Evolutionary conservation across 2,113 vertebrate species (phyloP), one percentile per base, ranked within the genome.

Genomic region (Terrapene triunguis): DNA sequence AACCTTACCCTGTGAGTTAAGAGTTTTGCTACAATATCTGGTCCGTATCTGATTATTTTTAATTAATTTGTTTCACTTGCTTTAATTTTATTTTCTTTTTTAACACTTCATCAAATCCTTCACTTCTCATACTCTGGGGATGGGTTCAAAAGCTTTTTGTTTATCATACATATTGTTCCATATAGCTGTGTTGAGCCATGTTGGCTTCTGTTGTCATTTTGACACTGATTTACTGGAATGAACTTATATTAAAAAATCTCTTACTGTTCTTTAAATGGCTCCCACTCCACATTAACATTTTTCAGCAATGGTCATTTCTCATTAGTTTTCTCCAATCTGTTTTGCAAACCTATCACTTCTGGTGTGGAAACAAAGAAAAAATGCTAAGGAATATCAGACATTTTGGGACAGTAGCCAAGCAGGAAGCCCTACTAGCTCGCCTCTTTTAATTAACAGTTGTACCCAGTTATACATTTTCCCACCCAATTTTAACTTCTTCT

Each of bases 201-300:
- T 80, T 97, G 95, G 92, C 90, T 96, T 90, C 91, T 95, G 95
- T 97, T 98, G 97, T 98, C 98, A 98, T 97, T 97, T 98, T 98
- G 98, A 98, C 91, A 96, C 94, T 98, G 97, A 98, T 98, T 97
- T 98, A 95, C 90, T 97, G 95, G 88, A 97, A 98, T 96, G 97
- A 98, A 97, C 91, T 96, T 95, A 72, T 5, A 90, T 83, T 90
- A 94, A 97, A 97, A 97, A 96, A 59, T 97, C 83, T 25, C 5
- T 80, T 92, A 90, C 69, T 1, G 6, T 94, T 95, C 84, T 88
- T 92, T 96, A 96, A 96, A 95, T 94, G 97, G 54, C 84, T 97
- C 74, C 92, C 62, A 22, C 87, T 94, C 87, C 78, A 89, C 95
- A 97, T 96, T 96, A 96, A 89, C 82, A 80, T 96, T 96, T 95